These are phyloP conservation scores for Bufo bufo DNA, from an alignment of 2,113 vertebrate species.

Conservation along the genomic window DNA sequence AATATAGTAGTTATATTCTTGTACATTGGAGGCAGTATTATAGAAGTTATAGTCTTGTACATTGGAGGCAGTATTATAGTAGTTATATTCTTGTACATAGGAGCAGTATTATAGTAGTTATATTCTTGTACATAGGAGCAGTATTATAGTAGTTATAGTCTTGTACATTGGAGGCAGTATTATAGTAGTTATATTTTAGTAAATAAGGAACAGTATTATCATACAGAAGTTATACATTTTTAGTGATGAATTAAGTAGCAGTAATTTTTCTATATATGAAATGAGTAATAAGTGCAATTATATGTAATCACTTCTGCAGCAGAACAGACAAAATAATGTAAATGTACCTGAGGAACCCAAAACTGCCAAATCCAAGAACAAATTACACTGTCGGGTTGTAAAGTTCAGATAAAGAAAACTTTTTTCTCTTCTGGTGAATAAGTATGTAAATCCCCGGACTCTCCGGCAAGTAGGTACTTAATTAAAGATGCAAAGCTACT, in stretches of 20 bases:
- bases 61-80: not conserved
- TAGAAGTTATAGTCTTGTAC: no score
- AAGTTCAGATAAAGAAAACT: constrained; percentile 49
- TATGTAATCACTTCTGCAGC: not conserved
- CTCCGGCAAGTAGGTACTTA: constrained; percentile 58
- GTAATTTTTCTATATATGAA: not conserved
- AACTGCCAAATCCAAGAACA: not conserved
- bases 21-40: no score
- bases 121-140: not conserved
- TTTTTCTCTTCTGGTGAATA: constrained; percentile 54
- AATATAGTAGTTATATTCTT: not conserved
- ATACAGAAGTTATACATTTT: not conserved
- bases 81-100: not conserved
- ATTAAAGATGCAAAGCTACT: constrained; percentile 60
- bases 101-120: not conserved
- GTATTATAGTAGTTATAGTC: not conserved
- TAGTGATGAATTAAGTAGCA: not conserved
- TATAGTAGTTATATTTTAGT: not conserved
- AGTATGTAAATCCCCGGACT: constrained; percentile 51
- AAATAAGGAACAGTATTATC: not conserved
- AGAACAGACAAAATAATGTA: not conserved
- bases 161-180: not conserved
- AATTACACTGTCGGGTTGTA: constrained; percentile 25
- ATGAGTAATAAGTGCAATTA: not conserved
- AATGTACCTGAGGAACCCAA: not conserved